These are phyloP conservation scores for Trachurus trachurus DNA, from an alignment of 2,797 vertebrate genomes.

Conservation along the genomic window DNA sequence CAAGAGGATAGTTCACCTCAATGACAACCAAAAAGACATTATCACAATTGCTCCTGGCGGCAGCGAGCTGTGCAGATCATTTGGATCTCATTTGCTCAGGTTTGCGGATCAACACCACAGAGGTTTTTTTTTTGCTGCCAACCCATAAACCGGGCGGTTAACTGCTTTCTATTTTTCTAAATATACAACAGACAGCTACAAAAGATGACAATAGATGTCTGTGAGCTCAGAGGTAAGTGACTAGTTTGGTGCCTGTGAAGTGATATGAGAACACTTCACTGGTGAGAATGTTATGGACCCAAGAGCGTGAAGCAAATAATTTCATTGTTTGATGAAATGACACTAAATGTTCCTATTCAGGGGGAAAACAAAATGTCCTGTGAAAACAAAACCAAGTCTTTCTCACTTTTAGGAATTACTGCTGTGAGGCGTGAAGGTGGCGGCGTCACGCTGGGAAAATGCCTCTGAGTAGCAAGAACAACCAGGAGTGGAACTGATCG, in stretches of 20 bases:
- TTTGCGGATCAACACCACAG: background rate
- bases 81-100: background rate
- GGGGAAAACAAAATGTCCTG: slow-evolving; percentile 9
- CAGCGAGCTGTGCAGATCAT: background rate
- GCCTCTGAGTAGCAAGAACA: slow-evolving; percentile 15
- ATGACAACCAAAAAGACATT: slow-evolving; percentile 2
- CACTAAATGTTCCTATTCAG: background rate
- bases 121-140: background rate
- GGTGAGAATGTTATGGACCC: background rate
- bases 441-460: slow-evolving; percentile 13
- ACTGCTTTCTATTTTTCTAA: too few species aligned
- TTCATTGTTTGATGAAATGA: background rate
- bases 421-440: slow-evolving; percentile 10
- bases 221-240: background rate
- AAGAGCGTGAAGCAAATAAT: background rate
- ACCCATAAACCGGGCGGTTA: background rate
- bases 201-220: background rate
- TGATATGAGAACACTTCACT: background rate
- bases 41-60: slow-evolving; percentile 1
- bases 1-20: background rate
- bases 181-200: background rate
- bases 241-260: too few species aligned
- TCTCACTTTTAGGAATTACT: slow-evolving; percentile 23
- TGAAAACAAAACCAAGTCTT: slow-evolving; percentile 16
- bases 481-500: slow-evolving; percentile 12